Base-by-base conservation (phyloP, 1,140 invertebrate species). In the Cotesia vestalis region DNA sequence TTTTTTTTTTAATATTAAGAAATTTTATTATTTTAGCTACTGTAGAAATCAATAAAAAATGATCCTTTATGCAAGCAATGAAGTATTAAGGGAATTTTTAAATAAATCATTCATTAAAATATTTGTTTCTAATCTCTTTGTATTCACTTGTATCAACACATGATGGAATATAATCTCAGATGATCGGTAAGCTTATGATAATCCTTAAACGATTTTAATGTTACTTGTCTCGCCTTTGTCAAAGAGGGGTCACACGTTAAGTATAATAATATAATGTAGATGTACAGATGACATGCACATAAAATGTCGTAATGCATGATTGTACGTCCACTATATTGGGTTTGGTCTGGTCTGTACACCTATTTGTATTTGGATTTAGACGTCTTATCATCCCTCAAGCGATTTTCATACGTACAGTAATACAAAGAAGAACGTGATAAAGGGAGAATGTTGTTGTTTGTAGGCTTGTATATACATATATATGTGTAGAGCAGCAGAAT, bases 281-380 rank as follows among this genome's bases (percentile, higher is more conserved):
- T 36, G 62, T 51, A 64, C 38, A 46, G 38, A 38, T 64, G 1
- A 51, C 3, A 64, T 51, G 35, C 20, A 64, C 8, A 61, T 17
- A 61, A 2, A 61, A 27, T 27, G 27, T 27, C 40, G 40, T 46
- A 63, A 63, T 63, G 61, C 38, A 46, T 38, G 14, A 36, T 36
- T 38, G 3, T n/a, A 14, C 17, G 4, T 64, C 36, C 46, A 17
- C 46, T 46, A 14, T 14, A 64, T 38, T 36, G 14, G 20, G 14
- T 64, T 17, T 36, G 17, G 51, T 38, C 14, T 9, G 20, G 14
- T 64, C 14, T 36, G 17, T 36, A 36, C 38, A 64, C 46, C 62
- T 64, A 64, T 64, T 64, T 64, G 62, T 46, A 51, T 64, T 64
- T 64, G 38, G 27, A 64, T 64, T 64, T 17, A 14, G 17, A 51